These are phyloP conservation scores for Drosophila littoralis DNA, from an alignment of 1,140 invertebrate species.

Conservation along the genomic window DNA sequence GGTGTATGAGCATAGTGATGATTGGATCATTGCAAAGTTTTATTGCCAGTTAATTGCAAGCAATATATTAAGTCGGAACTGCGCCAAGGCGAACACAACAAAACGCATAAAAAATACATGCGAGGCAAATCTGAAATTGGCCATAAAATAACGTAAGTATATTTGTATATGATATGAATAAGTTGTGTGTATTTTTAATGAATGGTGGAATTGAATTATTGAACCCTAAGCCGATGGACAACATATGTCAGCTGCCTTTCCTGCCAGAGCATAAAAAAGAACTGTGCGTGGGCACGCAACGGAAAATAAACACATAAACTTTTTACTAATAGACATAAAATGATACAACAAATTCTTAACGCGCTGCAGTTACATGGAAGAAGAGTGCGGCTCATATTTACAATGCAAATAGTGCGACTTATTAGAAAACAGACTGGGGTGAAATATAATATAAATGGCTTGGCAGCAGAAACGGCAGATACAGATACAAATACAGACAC, in stretches of 20 bases:
- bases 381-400: conserved; percentile 46
- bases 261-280: conserved; percentile 41
- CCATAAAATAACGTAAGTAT: conserved; percentile 20
- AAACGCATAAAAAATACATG: conserved; percentile 21
- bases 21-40: too few relatives aligned
- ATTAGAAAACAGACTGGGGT: conserved; percentile 35
- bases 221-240: conserved; percentile 47
- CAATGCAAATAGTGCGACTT: conserved; percentile 68
- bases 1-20: too few relatives aligned
- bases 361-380: conserved; percentile 56
- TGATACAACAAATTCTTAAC: conserved; percentile 64
- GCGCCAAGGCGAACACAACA: conserved; percentile 12
- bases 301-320: conserved; percentile 70
- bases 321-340: conserved; percentile 67
- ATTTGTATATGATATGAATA: not conserved
- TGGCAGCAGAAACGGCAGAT: conserved; percentile 4
- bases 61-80: not conserved
- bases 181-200: conserved; percentile 5
- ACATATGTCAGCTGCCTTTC: conserved; percentile 70
- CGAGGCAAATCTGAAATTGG: conserved; percentile 31
- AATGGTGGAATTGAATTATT: conserved; percentile 40
- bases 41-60: too few relatives aligned
- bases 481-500: conserved; percentile 13
- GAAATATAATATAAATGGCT: conserved; percentile 21
- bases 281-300: conserved; percentile 34